Percentiles rank a stretch among this genome's conserved stretches.
phyloP scores from a whole-genome alignment of 2,888 invertebrate genomes.

The Drosophila falleni region DNA sequence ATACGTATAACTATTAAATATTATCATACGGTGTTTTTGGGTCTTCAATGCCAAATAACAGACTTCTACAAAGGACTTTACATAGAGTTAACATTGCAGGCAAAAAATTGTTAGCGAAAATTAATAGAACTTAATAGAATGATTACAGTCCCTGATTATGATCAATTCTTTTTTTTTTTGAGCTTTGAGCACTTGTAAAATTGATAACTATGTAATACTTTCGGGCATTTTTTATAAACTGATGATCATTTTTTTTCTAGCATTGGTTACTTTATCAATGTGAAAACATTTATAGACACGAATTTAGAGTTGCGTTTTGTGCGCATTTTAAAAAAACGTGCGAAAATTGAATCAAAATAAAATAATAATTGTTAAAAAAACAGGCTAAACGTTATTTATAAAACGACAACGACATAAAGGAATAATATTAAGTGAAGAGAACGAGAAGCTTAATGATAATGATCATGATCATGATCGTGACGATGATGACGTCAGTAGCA shows the following conservation, averaged over 20 bases:
- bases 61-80: background rate
- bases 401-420: slow-evolving; percentile 8
- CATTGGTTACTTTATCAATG: background rate
- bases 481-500: slow-evolving; percentile 43
- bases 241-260: background rate
- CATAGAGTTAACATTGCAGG: slow-evolving; percentile 1
- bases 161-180: no score
- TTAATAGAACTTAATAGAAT: no score
- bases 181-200: background rate
- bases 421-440: background rate
- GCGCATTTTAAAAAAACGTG: slow-evolving; percentile 32
- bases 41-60: background rate
- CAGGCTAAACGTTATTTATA: slow-evolving; percentile 44
- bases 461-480: slow-evolving; percentile 9
- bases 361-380: slow-evolving; percentile 18
- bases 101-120: background rate
- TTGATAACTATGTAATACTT: background rate
- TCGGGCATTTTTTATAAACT: background rate
- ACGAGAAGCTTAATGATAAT: slow-evolving; percentile 5
- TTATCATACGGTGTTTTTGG: slow-evolving; percentile 7
- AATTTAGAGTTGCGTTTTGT: background rate
- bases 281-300: slow-evolving; percentile 23
- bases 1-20: slow-evolving; percentile 32
- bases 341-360: slow-evolving; percentile 26
- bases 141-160: no score